These are phyloP conservation scores for Neotoxoptera formosana DNA, from an alignment of 1,140 invertebrate genomes.

Conservation along the genomic window DNA sequence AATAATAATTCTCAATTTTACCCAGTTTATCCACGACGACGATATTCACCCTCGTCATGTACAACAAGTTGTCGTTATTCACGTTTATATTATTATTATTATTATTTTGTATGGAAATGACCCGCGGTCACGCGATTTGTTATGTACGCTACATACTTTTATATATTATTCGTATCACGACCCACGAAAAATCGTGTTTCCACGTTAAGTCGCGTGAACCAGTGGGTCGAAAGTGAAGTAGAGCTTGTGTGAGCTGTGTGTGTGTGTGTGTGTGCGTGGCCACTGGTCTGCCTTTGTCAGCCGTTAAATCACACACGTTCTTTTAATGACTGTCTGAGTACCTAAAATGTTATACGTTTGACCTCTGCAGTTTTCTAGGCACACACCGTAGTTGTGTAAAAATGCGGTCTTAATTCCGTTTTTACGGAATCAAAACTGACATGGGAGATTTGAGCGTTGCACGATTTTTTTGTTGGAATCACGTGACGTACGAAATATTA, in stretches of 20 bases:
- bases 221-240: background rate
- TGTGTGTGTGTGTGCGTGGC: too few relatives aligned
- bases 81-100: background rate
- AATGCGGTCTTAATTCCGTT: background rate
- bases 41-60: background rate
- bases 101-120: conserved; percentile 4
- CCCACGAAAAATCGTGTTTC: conserved; percentile 16
- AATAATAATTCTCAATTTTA: conserved; percentile 11
- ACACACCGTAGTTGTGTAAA: background rate
- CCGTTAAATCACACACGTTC: conserved; percentile 10
- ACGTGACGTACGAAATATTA: background rate
- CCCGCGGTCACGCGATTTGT: conserved; percentile 17
- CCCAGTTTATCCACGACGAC: background rate
- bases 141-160: background rate
- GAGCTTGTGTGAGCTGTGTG: background rate
- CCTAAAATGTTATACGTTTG: background rate
- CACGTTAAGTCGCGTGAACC: background rate
- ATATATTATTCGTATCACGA: conserved; percentile 8
- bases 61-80: conserved; percentile 39
- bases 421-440: background rate
- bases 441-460: background rate
- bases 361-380: background rate
- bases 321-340: conserved; percentile 7
- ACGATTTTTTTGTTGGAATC: background rate
- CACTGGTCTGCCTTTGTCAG: conserved; percentile 23